Evolutionary conservation across 2,888 invertebrate species (phyloP).

Genomic region (Cephus spinipes): DNA sequence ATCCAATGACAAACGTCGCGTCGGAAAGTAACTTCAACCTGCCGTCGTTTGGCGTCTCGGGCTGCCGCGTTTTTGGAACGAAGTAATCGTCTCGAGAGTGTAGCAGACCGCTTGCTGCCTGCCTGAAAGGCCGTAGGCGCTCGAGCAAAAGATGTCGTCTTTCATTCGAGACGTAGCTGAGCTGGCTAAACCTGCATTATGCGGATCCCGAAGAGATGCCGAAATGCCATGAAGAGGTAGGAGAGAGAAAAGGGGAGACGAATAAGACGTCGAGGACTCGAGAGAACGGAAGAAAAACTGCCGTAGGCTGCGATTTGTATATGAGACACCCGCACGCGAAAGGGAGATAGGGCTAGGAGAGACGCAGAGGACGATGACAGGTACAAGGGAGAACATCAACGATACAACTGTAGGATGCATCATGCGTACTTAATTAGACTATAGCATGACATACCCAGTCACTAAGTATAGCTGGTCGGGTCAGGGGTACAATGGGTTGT

Average conservation of each 20-base stretch:
- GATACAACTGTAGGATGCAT: constrained; percentile 60
- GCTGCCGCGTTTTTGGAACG: neutral
- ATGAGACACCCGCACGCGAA: neutral
- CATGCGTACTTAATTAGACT: constrained; percentile 61
- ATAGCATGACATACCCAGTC: constrained; percentile 10
- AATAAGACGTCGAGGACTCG: neutral
- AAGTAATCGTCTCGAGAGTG: neutral
- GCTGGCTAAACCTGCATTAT: neutral
- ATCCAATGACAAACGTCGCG: neutral
- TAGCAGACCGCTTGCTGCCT: neutral
- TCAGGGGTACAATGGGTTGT: neutral
- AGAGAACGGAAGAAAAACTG: neutral
- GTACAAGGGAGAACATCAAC: neutral
- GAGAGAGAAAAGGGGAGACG: neutral
- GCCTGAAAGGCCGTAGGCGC: neutral
- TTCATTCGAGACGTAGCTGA: neutral
- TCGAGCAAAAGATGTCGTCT: neutral
- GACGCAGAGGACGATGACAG: constrained; percentile 8
- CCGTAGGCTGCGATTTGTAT: neutral
- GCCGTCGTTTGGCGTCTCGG: neutral
- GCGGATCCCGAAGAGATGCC: neutral
- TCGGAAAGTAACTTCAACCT: neutral
- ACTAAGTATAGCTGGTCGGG: neutral
- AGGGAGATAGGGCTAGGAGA: constrained; percentile 7
- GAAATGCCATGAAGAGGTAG: neutral